Evolutionary conservation across 2,888 invertebrate genomes (phyloP).

Genomic region (Nymphalis c-album): DNA sequence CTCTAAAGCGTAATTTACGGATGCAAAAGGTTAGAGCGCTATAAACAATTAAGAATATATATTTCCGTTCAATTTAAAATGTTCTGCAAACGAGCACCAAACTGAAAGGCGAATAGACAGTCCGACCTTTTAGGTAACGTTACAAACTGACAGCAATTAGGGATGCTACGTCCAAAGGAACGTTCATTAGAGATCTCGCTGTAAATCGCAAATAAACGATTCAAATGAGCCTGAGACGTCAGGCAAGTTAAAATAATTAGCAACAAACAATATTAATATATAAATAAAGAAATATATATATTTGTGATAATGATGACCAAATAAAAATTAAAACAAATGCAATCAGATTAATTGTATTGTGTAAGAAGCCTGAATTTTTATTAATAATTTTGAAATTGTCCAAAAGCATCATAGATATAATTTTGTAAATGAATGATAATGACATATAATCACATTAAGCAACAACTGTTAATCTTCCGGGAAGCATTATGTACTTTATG

Average conservation of each 20-base stretch:
- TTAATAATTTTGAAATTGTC: too few species aligned
- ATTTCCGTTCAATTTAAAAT: slow-evolving; percentile 4
- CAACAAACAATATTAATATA: background rate
- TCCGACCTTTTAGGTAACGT: slow-evolving; percentile 31
- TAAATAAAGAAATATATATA: too few species aligned
- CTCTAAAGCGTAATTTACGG: too few species aligned
- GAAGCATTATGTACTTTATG: too few species aligned
- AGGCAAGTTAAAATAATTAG: background rate
- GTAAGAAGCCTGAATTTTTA: too few species aligned
- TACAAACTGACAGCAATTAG: slow-evolving; percentile 34
- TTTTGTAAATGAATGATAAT: too few species aligned
- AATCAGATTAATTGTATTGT: too few species aligned
- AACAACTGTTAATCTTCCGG: too few species aligned
- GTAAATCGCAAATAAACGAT: slow-evolving; percentile 27
- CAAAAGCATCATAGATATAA: too few species aligned
- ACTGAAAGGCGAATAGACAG: slow-evolving; percentile 24
- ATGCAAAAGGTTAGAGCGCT: background rate
- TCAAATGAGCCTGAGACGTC: slow-evolving; percentile 26
- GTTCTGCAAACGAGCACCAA: slow-evolving; percentile 3
- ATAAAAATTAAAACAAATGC: too few species aligned
- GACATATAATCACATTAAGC: too few species aligned
- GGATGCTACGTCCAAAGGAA: slow-evolving; percentile 24
- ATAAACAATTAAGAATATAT: slow-evolving; percentile 2
- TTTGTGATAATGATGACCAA: too few species aligned
- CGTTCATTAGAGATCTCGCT: slow-evolving; percentile 32